phyloP scores from a whole-genome alignment of 2,888 invertebrate genomes.

The Dasysyrphus tricinctus region DNA sequence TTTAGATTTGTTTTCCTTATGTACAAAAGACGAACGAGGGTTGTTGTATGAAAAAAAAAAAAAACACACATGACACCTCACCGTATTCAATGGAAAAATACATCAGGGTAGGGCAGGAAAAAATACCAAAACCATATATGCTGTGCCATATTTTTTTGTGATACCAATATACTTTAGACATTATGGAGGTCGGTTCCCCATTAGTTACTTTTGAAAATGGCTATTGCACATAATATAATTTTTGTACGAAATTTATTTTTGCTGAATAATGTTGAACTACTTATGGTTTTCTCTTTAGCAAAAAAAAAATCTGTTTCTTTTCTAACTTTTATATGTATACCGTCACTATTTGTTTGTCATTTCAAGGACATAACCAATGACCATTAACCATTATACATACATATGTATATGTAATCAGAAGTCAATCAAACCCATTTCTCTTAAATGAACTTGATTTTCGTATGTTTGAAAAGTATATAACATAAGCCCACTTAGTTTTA shows the following conservation, averaged over 20 bases:
- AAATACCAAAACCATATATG: conserved; percentile 10
- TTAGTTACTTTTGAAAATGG: neutral
- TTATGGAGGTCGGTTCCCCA: neutral
- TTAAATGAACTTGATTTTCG: neutral
- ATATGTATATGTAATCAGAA: neutral
- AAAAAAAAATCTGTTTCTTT: neutral
- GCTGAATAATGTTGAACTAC: neutral
- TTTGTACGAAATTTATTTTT: neutral
- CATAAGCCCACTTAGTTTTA: neutral
- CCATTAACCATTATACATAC: too few relatives aligned
- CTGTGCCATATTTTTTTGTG: conserved; percentile 1
- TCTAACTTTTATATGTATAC: neutral
- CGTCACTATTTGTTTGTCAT: neutral
- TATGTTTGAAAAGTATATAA: neutral
- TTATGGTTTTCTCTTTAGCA: neutral
- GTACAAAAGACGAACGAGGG: neutral
- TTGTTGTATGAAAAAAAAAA: neutral
- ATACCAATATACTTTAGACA: neutral
- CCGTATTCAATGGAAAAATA: neutral
- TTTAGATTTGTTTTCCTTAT: neutral
- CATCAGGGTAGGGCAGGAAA: conserved; percentile 12
- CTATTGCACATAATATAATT: neutral
- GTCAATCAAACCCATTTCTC: conserved; percentile 21
- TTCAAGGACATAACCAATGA: conserved; percentile 2
- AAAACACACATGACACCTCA: neutral